A percentile compares a stretch with the other conserved stretches of the same genome.
These are phyloP conservation scores for Eueides isabella DNA, from an alignment of 1,140 invertebrate genomes.

Conservation along the genomic window DNA sequence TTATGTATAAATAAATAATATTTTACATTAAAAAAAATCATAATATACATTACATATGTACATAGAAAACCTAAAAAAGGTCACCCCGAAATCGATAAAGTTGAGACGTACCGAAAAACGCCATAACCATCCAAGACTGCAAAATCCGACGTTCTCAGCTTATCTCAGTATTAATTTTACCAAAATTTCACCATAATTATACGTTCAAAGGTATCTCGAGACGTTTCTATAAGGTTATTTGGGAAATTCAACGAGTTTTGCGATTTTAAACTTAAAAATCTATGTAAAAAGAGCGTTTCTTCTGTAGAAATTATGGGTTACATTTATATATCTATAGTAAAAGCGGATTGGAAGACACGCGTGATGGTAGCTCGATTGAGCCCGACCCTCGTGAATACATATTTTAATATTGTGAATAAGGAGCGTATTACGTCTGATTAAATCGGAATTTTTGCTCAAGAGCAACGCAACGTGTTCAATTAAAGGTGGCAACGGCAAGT, in stretches of 20 bases:
- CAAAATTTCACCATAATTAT: conserved; percentile 74
- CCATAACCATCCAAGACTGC: conserved; percentile 3
- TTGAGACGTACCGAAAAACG: background rate
- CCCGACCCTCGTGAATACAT: conserved; percentile 61
- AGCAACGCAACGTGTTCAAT: conserved; percentile 22
- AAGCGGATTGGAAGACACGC: conserved; percentile 74
- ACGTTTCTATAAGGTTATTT: conserved; percentile 53
- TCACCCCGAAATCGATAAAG: background rate
- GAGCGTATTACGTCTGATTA: conserved; percentile 71
- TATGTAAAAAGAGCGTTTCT: conserved; percentile 45
- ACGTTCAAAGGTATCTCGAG: conserved; percentile 68
- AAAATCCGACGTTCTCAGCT: conserved; percentile 35
- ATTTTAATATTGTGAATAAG: conserved; percentile 78
- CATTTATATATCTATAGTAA: background rate
- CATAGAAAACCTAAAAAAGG: too few relatives aligned
- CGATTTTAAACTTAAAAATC: conserved; percentile 43
- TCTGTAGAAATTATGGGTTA: background rate
- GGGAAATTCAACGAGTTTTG: conserved; percentile 10
- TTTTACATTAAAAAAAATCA: too few relatives aligned
- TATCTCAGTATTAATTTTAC: conserved; percentile 72
- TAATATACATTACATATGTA: too few relatives aligned
- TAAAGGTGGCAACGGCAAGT: conserved; percentile 2
- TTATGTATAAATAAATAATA: too few relatives aligned
- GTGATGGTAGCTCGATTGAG: conserved; percentile 76
- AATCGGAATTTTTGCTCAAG: conserved; percentile 56